These are phyloP conservation scores for Neria commutata DNA, from an alignment of 2,888 invertebrate genomes.

Conservation along the genomic window DNA sequence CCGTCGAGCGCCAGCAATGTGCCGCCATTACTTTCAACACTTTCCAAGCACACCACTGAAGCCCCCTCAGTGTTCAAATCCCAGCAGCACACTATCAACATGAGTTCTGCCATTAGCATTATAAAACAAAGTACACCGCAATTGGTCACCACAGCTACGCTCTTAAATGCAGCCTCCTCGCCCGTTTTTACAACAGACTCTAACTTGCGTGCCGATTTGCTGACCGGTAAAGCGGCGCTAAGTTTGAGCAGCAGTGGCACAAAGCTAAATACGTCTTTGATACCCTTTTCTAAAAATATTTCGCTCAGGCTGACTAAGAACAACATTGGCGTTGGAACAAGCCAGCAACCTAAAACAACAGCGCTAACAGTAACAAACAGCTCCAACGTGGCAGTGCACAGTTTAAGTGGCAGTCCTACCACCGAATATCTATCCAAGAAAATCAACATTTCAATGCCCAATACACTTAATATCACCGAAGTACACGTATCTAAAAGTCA, in stretches of 20 bases:
- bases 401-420: slow-evolving; percentile 16
- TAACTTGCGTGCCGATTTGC: too few species aligned
- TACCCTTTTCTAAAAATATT: slow-evolving; percentile 47
- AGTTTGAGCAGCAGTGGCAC: slow-evolving; percentile 4
- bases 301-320: slow-evolving; percentile 45
- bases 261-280: slow-evolving; percentile 33
- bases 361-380: slow-evolving; percentile 34
- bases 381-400: slow-evolving; percentile 23
- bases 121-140: slow-evolving; percentile 33
- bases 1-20: slow-evolving; percentile 2
- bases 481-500: slow-evolving; percentile 4
- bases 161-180: slow-evolving; percentile 10
- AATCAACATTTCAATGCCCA: slow-evolving; percentile 16
- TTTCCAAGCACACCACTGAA: slow-evolving; percentile 10
- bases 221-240: too few species aligned
- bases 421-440: slow-evolving; percentile 13
- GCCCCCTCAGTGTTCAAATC: too few species aligned
- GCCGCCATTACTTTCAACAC: slow-evolving; percentile 15
- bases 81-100: slow-evolving; percentile 22
- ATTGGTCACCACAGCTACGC: slow-evolving; percentile 30
- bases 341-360: slow-evolving; percentile 35
- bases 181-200: not conserved
- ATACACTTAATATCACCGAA: slow-evolving; percentile 14
- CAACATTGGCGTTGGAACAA: too few species aligned
- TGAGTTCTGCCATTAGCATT: slow-evolving; percentile 33